Evolutionary conservation across 2,888 invertebrate species (phyloP).

Genomic region (Pammene fasciana): DNA sequence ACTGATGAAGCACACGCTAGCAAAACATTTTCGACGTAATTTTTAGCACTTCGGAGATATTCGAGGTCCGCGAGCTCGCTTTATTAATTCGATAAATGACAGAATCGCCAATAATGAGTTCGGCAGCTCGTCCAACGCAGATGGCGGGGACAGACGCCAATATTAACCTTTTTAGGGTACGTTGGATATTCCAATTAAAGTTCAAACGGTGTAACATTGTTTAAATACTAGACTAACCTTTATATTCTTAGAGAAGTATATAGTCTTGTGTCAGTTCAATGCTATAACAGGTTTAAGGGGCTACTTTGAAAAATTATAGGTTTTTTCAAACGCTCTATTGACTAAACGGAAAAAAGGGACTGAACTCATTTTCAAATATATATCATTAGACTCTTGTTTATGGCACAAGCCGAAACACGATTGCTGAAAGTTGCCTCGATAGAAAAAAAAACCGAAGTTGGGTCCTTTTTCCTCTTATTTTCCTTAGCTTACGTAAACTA

Average conservation of each 20-base stretch:
- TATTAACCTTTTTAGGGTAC: slow-evolving; percentile 34
- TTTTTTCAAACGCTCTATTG: too few relatives aligned
- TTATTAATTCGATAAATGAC: slow-evolving; percentile 27
- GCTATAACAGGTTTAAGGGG: too few relatives aligned
- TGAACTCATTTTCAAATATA: too few relatives aligned
- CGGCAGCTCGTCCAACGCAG: slow-evolving; percentile 32
- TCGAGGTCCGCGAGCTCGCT: neutral
- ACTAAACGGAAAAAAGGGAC: too few relatives aligned
- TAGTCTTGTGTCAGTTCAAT: neutral
- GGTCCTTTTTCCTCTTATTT: too few relatives aligned
- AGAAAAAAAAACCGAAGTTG: too few relatives aligned
- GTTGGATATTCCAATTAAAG: slow-evolving; percentile 17
- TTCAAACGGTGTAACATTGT: neutral
- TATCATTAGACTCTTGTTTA: too few relatives aligned
- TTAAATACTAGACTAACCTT: neutral
- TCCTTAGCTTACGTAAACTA: too few relatives aligned
- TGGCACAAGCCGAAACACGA: too few relatives aligned
- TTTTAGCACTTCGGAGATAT: neutral
- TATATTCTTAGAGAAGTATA: neutral
- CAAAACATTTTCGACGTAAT: neutral
- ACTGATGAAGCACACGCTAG: too few relatives aligned
- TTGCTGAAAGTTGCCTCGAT: too few relatives aligned
- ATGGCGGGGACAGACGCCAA: slow-evolving; percentile 34
- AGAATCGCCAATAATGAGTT: slow-evolving; percentile 31
- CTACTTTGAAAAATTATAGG: too few relatives aligned